phyloP scores from a whole-genome alignment of 2,113 vertebrate genomes.

The Mola mola region DNA sequence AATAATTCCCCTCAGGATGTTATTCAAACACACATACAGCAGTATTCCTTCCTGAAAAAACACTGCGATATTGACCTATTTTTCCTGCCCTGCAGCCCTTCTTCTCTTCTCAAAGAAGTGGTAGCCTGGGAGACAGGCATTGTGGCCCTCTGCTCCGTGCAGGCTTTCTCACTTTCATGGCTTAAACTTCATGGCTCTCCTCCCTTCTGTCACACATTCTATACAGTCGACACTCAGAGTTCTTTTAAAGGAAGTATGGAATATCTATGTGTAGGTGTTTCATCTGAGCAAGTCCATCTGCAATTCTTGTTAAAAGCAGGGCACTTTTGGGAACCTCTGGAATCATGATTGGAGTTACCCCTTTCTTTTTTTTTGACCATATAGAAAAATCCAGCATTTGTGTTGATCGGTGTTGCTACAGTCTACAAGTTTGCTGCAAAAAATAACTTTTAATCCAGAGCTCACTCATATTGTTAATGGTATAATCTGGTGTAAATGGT shows the following conservation, averaged over 20 bases:
- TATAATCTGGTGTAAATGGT: no score
- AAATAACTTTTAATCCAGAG: no score
- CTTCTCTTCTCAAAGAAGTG: slow-evolving; percentile 71
- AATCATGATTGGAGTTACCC: background rate
- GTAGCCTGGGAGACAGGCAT: slow-evolving; percentile 58
- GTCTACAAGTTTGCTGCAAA: no score
- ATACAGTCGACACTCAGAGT: slow-evolving; percentile 28
- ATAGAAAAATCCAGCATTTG: no score
- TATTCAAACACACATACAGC: slow-evolving; percentile 78
- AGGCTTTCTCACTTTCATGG: slow-evolving; percentile 48
- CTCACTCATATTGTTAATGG: no score
- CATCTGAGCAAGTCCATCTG: background rate
- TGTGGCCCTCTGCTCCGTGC: slow-evolving; percentile 57
- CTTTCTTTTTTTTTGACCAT: no score
- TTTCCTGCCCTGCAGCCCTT: slow-evolving; percentile 69
- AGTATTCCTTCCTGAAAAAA: slow-evolving; percentile 76
- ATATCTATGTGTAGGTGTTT: slow-evolving; percentile 8
- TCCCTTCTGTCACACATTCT: slow-evolving; percentile 18
- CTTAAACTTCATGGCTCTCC: slow-evolving; percentile 29
- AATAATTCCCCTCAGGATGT: slow-evolving; percentile 74
- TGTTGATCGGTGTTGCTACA: background rate
- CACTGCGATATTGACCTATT: slow-evolving; percentile 79
- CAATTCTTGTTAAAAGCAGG: slow-evolving; percentile 9
- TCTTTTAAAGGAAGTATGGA: slow-evolving; percentile 8
- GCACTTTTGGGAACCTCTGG: background rate